Evolutionary conservation across 30 jellyfish, hydroid and myxozoan species (phyloP).

Genomic region (Haliclystus octoradiatus): DNA sequence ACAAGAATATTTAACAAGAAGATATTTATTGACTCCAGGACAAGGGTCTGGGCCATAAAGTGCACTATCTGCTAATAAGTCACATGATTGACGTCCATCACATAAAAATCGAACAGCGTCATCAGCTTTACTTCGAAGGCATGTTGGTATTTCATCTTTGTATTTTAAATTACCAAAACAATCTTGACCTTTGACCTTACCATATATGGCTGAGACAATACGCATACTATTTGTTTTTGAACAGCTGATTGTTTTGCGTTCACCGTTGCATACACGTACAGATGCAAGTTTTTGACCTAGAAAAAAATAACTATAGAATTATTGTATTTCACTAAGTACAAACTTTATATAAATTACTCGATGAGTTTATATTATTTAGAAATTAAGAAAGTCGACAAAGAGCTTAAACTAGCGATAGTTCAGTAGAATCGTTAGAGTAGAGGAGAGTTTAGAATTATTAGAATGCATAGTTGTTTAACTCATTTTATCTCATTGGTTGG

Average conservation of each 20-base stretch:
- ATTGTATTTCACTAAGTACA: too few relatives aligned
- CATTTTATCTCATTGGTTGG: too few relatives aligned
- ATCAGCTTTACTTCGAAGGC: constrained; percentile 63
- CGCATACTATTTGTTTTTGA: constrained; percentile 42
- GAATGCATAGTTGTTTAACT: too few relatives aligned
- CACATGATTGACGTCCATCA: constrained; percentile 82
- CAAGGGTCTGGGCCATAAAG: constrained; percentile 89
- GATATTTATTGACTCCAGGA: constrained; percentile 83
- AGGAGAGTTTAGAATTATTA: too few relatives aligned
- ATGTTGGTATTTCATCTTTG: constrained; percentile 75
- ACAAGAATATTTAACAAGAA: constrained; percentile 71
- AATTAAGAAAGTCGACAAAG: too few relatives aligned
- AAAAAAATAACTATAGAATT: neutral
- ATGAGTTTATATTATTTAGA: too few relatives aligned
- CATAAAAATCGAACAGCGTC: constrained; percentile 76
- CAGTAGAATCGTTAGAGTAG: too few relatives aligned
- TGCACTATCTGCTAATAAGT: constrained; percentile 78
- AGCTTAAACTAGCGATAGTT: too few relatives aligned
- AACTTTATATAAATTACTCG: too few relatives aligned
- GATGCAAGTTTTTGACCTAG: constrained; percentile 18
- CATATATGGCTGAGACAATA: constrained; percentile 72
- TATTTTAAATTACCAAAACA: constrained; percentile 75
- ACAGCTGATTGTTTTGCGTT: constrained; percentile 66
- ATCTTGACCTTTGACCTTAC: constrained; percentile 80
- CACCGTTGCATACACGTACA: constrained; percentile 78